These are phyloP conservation scores for Sebastes oblongus DNA, from an alignment of 2,797 vertebrate genomes.

Conservation along the genomic window DNA sequence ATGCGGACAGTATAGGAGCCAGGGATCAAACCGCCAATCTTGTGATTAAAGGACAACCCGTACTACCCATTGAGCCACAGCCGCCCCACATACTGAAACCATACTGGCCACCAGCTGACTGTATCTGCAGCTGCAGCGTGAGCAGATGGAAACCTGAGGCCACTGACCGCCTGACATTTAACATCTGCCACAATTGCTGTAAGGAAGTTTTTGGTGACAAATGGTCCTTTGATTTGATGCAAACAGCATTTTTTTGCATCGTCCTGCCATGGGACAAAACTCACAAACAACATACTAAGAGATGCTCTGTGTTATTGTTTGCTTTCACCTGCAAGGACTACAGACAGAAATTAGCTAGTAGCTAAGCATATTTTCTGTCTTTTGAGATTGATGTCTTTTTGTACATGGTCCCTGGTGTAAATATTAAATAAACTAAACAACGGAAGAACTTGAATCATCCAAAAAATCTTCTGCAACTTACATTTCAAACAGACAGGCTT, in stretches of 20 bases:
- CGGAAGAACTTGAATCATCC: no score
- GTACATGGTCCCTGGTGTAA: no score
- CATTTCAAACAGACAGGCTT: no score
- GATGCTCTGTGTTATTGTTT: not conserved
- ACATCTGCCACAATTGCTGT: conserved; percentile 7
- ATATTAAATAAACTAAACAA: not conserved
- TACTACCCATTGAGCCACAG: no score
- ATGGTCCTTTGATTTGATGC: not conserved
- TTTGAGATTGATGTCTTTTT: no score
- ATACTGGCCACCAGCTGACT: not conserved
- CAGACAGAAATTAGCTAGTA: not conserved
- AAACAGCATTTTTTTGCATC: not conserved
- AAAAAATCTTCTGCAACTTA: not conserved
- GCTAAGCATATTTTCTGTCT: not conserved
- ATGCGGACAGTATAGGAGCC: no score
- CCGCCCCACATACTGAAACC: no score
- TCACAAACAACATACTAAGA: not conserved
- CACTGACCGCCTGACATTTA: not conserved
- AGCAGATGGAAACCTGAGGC: conserved; percentile 17
- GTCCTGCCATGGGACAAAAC: not conserved
- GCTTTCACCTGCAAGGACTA: not conserved
- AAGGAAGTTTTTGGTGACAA: not conserved
- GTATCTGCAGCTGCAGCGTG: not conserved
- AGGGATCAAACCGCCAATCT: no score
- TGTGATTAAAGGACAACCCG: no score